A percentile compares a stretch with the other conserved stretches of the same genome.
These are phyloP conservation scores for Hippocampus guttulatus DNA, from an alignment of 2,113 vertebrate genomes.

Conservation along the genomic window DNA sequence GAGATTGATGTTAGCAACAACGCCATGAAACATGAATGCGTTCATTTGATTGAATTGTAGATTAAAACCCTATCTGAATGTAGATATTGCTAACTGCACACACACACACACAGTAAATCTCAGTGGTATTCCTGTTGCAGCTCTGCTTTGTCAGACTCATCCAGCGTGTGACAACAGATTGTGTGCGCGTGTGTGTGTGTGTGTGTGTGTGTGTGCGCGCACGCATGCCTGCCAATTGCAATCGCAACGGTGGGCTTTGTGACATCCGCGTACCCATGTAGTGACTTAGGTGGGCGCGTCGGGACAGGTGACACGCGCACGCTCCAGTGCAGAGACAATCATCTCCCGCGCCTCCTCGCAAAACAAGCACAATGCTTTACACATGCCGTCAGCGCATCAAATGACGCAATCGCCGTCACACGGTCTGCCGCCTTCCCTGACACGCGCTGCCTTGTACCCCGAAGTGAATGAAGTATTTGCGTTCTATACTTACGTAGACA, in stretches of 20 bases:
- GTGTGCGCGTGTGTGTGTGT: slow-evolving; percentile 18
- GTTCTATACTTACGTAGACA: too few relatives aligned
- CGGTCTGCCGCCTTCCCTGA: slow-evolving; percentile 41
- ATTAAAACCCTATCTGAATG: too few relatives aligned
- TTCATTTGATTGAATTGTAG: neutral
- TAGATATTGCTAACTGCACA: too few relatives aligned
- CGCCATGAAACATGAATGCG: neutral
- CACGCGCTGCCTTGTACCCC: slow-evolving; percentile 27
- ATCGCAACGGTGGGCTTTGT: slow-evolving; percentile 22
- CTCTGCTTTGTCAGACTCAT: slow-evolving; percentile 54
- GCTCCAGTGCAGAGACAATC: neutral
- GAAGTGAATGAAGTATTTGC: neutral
- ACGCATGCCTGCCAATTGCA: neutral
- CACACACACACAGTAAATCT: slow-evolving; percentile 19
- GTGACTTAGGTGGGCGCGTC: neutral
- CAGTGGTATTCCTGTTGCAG: slow-evolving; percentile 38
- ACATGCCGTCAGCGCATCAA: slow-evolving; percentile 30
- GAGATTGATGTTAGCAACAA: neutral
- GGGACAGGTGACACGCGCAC: neutral
- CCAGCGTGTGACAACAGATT: slow-evolving; percentile 56
- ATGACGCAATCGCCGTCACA: slow-evolving; percentile 39
- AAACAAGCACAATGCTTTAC: slow-evolving; percentile 26
- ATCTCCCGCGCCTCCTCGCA: neutral
- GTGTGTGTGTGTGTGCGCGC: neutral
- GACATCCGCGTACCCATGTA: neutral